Conservation (phyloP, 2,113 vertebrate species). For the Brevimyrus niger region DNA sequence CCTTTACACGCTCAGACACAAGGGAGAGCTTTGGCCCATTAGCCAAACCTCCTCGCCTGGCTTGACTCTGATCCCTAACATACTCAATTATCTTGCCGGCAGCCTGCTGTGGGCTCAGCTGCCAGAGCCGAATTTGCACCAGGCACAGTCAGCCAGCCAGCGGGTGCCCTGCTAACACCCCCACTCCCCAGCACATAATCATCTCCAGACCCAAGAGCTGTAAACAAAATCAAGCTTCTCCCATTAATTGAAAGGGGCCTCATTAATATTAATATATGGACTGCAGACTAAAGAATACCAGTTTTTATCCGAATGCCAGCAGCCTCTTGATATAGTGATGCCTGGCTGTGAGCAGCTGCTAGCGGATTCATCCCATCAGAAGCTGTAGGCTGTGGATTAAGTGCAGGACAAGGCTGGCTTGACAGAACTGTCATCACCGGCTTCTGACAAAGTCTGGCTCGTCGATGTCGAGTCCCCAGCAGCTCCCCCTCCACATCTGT, state of each 20-base stretch:
- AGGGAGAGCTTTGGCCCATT: conserved; percentile 7
- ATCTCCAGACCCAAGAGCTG: background rate
- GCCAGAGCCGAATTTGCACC: background rate
- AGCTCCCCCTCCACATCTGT: background rate
- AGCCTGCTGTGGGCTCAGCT: background rate
- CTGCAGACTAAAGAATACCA: background rate
- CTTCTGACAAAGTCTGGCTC: background rate
- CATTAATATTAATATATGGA: conserved; percentile 10
- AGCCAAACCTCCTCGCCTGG: background rate
- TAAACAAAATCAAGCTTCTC: conserved; percentile 12
- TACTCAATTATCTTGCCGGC: conserved; percentile 6
- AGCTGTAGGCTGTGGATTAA: background rate
- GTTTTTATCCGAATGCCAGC: background rate
- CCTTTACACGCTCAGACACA: background rate
- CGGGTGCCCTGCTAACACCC: background rate
- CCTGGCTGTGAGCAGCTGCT: background rate
- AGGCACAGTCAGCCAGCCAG: background rate
- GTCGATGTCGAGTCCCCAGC: background rate
- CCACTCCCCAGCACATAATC: conserved; percentile 1
- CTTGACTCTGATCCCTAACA: conserved; percentile 8
- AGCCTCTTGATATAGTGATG: background rate
- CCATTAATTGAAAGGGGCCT: background rate
- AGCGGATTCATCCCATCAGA: background rate
- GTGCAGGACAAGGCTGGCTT: background rate
- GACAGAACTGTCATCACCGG: background rate